These are phyloP conservation scores for Cylindroiulus punctatus DNA, from an alignment of 2,888 invertebrate species.

Conservation along the genomic window DNA sequence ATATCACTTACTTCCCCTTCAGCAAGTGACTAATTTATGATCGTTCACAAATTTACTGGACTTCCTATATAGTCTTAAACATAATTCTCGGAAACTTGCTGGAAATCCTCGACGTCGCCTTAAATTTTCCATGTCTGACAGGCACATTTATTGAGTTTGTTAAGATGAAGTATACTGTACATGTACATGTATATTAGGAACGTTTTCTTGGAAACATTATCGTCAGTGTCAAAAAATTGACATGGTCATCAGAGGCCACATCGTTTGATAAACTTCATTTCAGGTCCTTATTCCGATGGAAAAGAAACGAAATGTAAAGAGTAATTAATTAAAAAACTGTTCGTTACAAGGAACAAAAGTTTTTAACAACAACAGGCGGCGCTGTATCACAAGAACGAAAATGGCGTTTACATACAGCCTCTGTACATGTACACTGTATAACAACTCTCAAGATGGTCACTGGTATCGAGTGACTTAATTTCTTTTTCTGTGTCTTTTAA, in stretches of 20 bases:
- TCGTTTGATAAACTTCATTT: neutral
- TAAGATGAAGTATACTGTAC: neutral
- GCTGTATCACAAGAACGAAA: too few relatives aligned
- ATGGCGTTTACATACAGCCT: too few relatives aligned
- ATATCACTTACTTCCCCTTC: slow-evolving; percentile 8
- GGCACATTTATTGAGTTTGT: neutral
- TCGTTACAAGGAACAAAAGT: too few relatives aligned
- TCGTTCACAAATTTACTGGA: neutral
- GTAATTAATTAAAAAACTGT: too few relatives aligned
- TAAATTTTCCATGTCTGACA: neutral
- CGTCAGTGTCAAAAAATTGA: neutral
- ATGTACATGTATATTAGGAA: too few relatives aligned
- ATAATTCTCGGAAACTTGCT: neutral
- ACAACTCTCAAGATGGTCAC: too few relatives aligned
- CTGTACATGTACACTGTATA: too few relatives aligned
- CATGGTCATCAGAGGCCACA: neutral
- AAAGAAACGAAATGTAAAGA: too few relatives aligned
- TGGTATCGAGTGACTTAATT: too few relatives aligned
- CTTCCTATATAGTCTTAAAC: neutral
- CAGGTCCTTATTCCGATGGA: neutral
- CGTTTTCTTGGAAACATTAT: neutral
- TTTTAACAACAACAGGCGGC: too few relatives aligned
- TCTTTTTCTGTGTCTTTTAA: too few relatives aligned
- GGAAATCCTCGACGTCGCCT: neutral
- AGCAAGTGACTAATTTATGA: neutral